A percentile compares a stretch with the other conserved stretches of the same genome.
phyloP scores from a whole-genome alignment of 2,888 invertebrate genomes.

The Drosophila cracens region DNA sequence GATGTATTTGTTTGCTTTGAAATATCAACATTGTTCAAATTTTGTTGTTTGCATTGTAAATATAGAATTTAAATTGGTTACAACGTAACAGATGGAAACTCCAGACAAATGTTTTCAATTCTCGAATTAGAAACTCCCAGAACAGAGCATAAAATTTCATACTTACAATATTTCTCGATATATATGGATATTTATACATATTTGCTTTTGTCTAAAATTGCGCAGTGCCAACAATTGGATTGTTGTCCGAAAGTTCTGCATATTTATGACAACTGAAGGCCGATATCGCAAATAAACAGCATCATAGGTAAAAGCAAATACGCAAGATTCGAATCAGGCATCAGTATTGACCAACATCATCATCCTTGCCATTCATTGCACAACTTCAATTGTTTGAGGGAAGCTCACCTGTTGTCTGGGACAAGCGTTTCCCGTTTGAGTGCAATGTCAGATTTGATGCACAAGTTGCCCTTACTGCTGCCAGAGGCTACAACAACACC shows the following conservation, averaged over 20 bases:
- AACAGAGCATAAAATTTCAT: background rate
- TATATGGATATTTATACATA: background rate
- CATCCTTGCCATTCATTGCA: background rate
- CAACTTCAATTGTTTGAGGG: background rate
- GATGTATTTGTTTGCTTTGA: background rate
- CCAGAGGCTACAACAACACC: background rate
- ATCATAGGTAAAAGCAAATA: background rate
- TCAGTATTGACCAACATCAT: background rate
- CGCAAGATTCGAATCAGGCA: background rate
- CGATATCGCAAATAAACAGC: background rate
- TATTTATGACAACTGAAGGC: background rate
- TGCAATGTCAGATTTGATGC: background rate
- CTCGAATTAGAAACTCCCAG: background rate
- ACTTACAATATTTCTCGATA: background rate
- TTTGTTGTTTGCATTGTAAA: background rate
- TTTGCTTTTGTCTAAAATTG: background rate
- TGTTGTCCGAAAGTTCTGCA: background rate
- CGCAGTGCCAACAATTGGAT: background rate
- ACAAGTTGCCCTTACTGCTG: background rate
- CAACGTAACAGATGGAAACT: background rate
- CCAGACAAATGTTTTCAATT: background rate
- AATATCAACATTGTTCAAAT: background rate
- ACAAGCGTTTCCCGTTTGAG: constrained; percentile 1
- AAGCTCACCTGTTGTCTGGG: background rate
- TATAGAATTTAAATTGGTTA: background rate